Evolutionary conservation across 2,888 invertebrate species (phyloP).

Genomic region (Spilarctia lutea): DNA sequence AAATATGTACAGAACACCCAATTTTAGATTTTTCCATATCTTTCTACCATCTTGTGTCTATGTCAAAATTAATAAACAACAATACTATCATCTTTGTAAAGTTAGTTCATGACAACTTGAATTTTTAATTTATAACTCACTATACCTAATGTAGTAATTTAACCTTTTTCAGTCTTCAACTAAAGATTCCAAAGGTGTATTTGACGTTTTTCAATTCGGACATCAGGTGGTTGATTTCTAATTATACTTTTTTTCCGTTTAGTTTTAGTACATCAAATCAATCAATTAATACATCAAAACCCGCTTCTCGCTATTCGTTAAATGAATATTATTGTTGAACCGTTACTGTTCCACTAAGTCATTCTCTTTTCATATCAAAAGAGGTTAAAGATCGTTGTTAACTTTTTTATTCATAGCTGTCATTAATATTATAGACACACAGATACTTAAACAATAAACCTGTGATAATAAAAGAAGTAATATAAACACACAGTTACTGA

Average conservation of each 20-base stretch:
- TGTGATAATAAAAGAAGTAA: background rate
- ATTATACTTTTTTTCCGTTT: background rate
- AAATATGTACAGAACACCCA: background rate
- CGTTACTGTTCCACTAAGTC: background rate
- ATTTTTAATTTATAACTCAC: background rate
- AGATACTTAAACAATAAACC: background rate
- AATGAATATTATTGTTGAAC: background rate
- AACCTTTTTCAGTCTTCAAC: background rate
- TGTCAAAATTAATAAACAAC: background rate
- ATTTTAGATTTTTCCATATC: background rate
- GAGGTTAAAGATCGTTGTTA: conserved; percentile 6
- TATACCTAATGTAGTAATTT: background rate
- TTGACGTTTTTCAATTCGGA: background rate
- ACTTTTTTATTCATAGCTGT: conserved; percentile 4
- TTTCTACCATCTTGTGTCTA: background rate
- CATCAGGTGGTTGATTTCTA: background rate
- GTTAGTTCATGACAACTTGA: background rate
- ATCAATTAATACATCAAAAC: background rate
- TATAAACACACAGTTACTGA: background rate
- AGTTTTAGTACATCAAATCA: background rate
- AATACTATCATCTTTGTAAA: background rate
- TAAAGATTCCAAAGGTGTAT: background rate
- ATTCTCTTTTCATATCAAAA: background rate
- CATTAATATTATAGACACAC: background rate
- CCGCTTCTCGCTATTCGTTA: background rate